Evolutionary conservation across 2,797 vertebrate genomes (phyloP).

Genomic region (Microcaecilia unicolor): DNA sequence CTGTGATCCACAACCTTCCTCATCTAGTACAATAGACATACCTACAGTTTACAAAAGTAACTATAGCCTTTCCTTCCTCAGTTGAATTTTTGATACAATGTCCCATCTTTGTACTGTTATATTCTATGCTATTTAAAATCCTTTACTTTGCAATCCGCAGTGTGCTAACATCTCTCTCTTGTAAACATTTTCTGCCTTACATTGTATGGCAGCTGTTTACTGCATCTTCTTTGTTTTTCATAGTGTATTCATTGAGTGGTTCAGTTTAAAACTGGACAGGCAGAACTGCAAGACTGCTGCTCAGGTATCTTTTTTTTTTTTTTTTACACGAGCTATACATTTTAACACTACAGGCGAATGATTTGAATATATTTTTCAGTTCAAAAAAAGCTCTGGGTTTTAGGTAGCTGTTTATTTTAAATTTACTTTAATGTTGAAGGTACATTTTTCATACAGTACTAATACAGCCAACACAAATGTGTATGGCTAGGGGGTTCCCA

Average conservation of each 20-base stretch:
- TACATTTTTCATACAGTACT: too few relatives aligned
- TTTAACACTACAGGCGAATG: conserved; percentile 35
- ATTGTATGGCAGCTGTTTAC: conserved; percentile 33
- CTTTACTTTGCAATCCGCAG: conserved; percentile 34
- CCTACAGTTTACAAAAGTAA: conserved; percentile 20
- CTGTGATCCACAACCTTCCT: conserved; percentile 28
- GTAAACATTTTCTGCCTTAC: conserved; percentile 37
- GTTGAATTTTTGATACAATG: conserved; percentile 2
- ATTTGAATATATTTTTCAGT: too few relatives aligned
- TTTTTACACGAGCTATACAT: conserved; percentile 44
- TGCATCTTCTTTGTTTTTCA: conserved; percentile 46
- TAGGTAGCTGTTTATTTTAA: too few relatives aligned
- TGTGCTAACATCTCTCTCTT: conserved; percentile 39
- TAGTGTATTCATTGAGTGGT: conserved; percentile 21
- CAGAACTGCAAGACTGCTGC: conserved; percentile 18
- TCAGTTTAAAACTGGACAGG: conserved; percentile 30
- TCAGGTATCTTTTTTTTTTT: too few relatives aligned
- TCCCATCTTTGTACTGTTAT: conserved; percentile 36
- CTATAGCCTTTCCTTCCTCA: neutral
- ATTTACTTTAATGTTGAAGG: too few relatives aligned
- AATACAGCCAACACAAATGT: too few relatives aligned
- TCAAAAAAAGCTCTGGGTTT: too few relatives aligned
- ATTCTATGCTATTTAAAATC: conserved; percentile 19
- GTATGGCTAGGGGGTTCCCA: too few relatives aligned
- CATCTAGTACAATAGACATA: conserved; percentile 15